Conservation (phyloP, 92 coral and sea anemone genomes). For the Palythoa caribaeorum region DNA sequence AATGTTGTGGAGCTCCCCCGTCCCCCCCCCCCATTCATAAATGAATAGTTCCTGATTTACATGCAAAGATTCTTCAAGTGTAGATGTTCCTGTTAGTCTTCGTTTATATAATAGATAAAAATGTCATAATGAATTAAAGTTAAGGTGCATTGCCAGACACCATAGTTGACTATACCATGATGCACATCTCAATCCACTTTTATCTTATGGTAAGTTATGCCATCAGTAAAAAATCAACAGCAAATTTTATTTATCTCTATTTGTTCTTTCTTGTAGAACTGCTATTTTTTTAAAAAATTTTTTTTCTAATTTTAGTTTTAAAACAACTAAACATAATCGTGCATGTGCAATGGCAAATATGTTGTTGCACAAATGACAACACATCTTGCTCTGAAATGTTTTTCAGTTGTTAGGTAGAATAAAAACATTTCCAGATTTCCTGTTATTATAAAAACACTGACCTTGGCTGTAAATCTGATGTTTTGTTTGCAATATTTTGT, state of each 20-base stretch:
- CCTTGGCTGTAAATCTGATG: constrained; percentile 23
- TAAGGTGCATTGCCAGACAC: constrained; percentile 24
- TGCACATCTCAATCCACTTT: constrained; percentile 40
- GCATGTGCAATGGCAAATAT: constrained; percentile 38
- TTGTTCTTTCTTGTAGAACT: constrained; percentile 35
- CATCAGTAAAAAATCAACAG: constrained; percentile 37
- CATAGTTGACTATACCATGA: constrained; percentile 33
- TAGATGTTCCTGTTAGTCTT: constrained; percentile 28
- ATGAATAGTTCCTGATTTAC: constrained; percentile 26
- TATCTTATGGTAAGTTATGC: constrained; percentile 33
- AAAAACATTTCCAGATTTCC: constrained; percentile 40
- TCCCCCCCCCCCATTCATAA: constrained; percentile 29
- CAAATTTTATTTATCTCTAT: constrained; percentile 30
- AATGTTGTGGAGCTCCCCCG: constrained; percentile 1
- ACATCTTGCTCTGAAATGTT: constrained; percentile 31
- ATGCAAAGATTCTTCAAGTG: constrained; percentile 24
- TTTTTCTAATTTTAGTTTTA: constrained; percentile 25
- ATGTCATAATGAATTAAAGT: constrained; percentile 30
- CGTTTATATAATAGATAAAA: constrained; percentile 34
- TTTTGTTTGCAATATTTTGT: constrained; percentile 8
- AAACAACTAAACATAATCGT: constrained; percentile 27
- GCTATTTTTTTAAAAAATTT: constrained; percentile 24
- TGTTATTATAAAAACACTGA: constrained; percentile 32
- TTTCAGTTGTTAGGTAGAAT: constrained; percentile 30
- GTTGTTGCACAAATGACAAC: constrained; percentile 36